Evolutionary conservation across 2,113 vertebrate species (phyloP).

Genomic region (Dendrocopos noguchii): DNA sequence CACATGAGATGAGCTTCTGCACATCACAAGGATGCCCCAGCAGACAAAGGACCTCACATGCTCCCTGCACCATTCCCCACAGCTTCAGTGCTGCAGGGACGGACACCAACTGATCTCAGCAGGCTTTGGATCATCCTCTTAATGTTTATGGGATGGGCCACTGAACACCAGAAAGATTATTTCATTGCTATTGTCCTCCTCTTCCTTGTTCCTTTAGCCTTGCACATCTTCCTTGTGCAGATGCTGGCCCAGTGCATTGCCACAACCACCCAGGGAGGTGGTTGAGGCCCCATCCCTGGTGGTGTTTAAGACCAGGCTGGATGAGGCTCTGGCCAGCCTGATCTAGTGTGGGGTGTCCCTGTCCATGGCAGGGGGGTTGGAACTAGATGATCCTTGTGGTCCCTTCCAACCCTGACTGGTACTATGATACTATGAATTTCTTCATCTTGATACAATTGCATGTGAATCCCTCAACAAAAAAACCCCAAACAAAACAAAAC

Average conservation of each 20-base stretch:
- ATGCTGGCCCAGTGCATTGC: neutral
- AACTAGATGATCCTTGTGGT: too few relatives aligned
- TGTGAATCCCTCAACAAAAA: neutral
- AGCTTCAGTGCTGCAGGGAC: neutral
- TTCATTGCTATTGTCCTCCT: accelerated
- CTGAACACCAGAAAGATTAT: neutral
- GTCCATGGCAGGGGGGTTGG: too few relatives aligned
- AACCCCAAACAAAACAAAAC: too few relatives aligned
- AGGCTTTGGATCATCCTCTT: neutral
- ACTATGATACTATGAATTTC: neutral
- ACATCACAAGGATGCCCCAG: neutral
- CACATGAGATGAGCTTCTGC: neutral
- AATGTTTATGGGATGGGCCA: neutral
- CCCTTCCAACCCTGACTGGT: too few relatives aligned
- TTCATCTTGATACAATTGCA: neutral
- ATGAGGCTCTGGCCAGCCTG: too few relatives aligned
- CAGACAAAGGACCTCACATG: neutral
- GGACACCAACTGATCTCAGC: neutral
- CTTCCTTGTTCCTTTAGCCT: neutral
- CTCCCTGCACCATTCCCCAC: neutral
- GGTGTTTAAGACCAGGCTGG: too few relatives aligned
- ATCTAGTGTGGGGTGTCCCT: too few relatives aligned
- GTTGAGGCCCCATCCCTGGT: too few relatives aligned
- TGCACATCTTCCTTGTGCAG: neutral
- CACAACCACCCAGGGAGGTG: neutral